Conservation (phyloP, 2,888 invertebrate species). For the Cinara cedri region DNA sequence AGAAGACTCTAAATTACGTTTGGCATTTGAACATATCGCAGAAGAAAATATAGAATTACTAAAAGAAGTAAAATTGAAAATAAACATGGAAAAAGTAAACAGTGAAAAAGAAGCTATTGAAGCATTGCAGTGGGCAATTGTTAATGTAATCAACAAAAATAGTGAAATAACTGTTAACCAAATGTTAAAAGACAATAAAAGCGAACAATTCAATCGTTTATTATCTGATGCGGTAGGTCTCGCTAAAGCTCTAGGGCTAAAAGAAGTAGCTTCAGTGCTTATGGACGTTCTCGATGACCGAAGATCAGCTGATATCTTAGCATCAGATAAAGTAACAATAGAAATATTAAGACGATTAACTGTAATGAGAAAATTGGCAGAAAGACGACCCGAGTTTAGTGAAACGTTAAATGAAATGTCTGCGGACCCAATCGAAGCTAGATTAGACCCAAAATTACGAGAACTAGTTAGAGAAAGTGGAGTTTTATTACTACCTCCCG, state of each 20-base stretch:
- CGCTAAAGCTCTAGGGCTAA: slow-evolving; percentile 73
- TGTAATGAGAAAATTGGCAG: slow-evolving; percentile 75
- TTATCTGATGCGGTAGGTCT: slow-evolving; percentile 73
- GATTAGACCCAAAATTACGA: slow-evolving; percentile 73
- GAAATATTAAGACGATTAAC: slow-evolving; percentile 74
- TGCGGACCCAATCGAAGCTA: slow-evolving; percentile 72
- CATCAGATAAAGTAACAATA: slow-evolving; percentile 68
- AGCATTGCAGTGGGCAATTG: slow-evolving; percentile 72
- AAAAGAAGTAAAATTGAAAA: slow-evolving; percentile 64
- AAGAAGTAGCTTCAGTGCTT: slow-evolving; percentile 69
- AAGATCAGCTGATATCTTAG: slow-evolving; percentile 67
- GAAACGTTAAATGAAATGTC: slow-evolving; percentile 71
- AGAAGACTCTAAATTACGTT: slow-evolving; percentile 67
- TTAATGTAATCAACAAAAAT: slow-evolving; percentile 70
- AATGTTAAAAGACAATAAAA: slow-evolving; percentile 66
- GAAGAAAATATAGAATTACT: slow-evolving; percentile 69
- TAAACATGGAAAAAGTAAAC: slow-evolving; percentile 68
- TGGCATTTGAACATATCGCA: slow-evolving; percentile 72
- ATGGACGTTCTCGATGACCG: slow-evolving; percentile 67
- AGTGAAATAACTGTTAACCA: slow-evolving; percentile 69
- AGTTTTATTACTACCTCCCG: slow-evolving; percentile 72
- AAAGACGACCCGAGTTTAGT: slow-evolving; percentile 70
- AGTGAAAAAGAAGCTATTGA: slow-evolving; percentile 72
- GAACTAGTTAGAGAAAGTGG: slow-evolving; percentile 77
- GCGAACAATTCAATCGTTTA: slow-evolving; percentile 65